Evolutionary conservation across 92 coral and sea anemone species (phyloP), one percentile per base, ranked within the genome.

Genomic region (Phymanthus crucifer): DNA sequence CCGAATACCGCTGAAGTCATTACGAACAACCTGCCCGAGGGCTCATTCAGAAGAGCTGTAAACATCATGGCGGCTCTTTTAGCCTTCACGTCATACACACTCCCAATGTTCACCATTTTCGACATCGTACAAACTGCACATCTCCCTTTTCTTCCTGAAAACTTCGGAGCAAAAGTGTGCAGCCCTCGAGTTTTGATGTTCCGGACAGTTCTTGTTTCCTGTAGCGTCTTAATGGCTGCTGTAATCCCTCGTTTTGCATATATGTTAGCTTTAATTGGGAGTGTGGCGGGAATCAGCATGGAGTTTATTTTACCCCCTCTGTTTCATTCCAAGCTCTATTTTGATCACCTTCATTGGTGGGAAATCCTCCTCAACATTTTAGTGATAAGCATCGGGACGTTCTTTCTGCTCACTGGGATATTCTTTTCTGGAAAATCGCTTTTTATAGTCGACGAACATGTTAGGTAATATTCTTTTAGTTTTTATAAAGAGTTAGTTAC

Each of bases 91-190:
- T 95, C 98, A 3, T 92, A 92, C 81, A 95, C 98, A 2, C 85
- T 95, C 14, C 98, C 98, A 34, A 88, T 95, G 97, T 95, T 95
- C 81, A 95, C 98, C 8, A 87, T 95, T 29, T 95, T 95, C 73
- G 95, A 95, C 46, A 86, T 95, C 33, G 84, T 90, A 38, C 91
- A 95, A 73, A 84, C 87, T 29, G 88, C 91, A 16, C 77, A 82
- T 37, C 75, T 88, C 4, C 80, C 91, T 13, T 88, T 78, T 45
- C 74, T 90, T 18, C 52, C 76, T 34, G 50, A 72, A 17, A 70
- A 78, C 70, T 79, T 84, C 54, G 92, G 90, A n/a, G 75, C 56
- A 69, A 86, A 81, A 54, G 37, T 87, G 18, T 83, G 82, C 1
- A 78, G 84, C 4, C 79, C 89, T 24, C 74, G 84, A 23, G 89